Base-by-base conservation (phyloP, 30 jellyfish, hydroid and myxozoan genomes). In the Aurelia sp. region DNA sequence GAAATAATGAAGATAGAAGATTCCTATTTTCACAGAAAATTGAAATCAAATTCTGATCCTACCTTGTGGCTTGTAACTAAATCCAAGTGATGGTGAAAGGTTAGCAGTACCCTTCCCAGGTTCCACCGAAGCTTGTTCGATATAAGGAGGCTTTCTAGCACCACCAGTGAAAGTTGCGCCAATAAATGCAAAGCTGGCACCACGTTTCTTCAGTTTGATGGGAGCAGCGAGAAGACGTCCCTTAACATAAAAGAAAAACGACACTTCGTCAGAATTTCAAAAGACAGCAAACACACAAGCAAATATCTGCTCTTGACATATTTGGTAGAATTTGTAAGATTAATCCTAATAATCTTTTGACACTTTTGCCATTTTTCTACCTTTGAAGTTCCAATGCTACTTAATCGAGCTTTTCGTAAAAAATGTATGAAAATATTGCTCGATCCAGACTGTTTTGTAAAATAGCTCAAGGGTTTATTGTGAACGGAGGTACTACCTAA, bases 141-240 rank as follows among this genome's bases (percentile, higher is more conserved):
- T 76, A 27, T 7, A 84, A 57, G 84, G 74, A 9, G 93, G 93
- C 58, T 61, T 72, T 22, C 53, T 10, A 7, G 3, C 31, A 9
- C 24, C 41, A 8, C 88, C 87, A 4, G 88, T 8, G 72, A 11
- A 84, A 9, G 93, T 84, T 22, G 88, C 21, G 4, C 93, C 93
- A 31, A 84, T 38, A 50, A 84, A 84, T 63, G 93, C 93, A 30
- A 24, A 84, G 51, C 93, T 84, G 44, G 78, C 76, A 22, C 93
- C 93, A 58, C 35, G 24, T 4, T 86, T 38, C 9, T 72, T 72
- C 30, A 58, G 35, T 4, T 44, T 60, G 33, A 74, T 64, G 0
- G 93, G 93, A 40, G 75, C 51, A 20, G 81, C 82, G 5, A 84
- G 58, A 0, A 84, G 78, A 13, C 93, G 84, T 17, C 74, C 68